Conservation (phyloP, 92 coral and sea anemone species). For the Phenganax marumi region DNA sequence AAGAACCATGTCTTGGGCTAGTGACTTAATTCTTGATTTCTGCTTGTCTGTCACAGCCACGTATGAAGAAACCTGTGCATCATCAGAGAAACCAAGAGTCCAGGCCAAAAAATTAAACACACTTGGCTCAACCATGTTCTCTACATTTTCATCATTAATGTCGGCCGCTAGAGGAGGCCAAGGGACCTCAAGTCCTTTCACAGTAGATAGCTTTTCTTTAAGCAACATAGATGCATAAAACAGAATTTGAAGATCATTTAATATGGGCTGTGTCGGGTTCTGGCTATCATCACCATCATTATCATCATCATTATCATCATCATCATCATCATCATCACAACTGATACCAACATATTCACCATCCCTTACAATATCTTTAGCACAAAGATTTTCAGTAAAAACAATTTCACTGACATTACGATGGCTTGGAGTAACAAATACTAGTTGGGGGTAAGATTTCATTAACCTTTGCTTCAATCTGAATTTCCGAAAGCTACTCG, state of each 20-base stretch:
- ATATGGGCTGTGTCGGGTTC: background rate
- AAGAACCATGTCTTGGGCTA: conserved; percentile 9
- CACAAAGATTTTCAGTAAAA: conserved; percentile 31
- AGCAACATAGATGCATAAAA: background rate
- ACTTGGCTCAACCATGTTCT: background rate
- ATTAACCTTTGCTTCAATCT: conserved; percentile 43
- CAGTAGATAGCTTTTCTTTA: background rate
- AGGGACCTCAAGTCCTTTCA: too few species aligned
- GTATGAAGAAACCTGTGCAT: background rate
- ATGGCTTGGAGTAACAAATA: conserved; percentile 50
- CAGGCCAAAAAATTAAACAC: conserved; percentile 14
- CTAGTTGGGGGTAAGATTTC: conserved; percentile 52
- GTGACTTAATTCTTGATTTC: background rate
- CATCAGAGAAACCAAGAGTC: conserved; percentile 10
- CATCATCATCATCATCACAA: background rate
- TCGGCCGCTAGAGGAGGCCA: too few species aligned
- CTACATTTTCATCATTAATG: too few species aligned
- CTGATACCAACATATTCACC: background rate
- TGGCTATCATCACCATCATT: background rate
- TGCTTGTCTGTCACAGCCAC: background rate
- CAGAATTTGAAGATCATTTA: conserved; percentile 3
- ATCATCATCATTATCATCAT: background rate
- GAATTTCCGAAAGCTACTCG: conserved; percentile 38
- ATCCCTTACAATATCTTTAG: background rate
- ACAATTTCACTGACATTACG: conserved; percentile 51